Conservation (phyloP, 2,888 invertebrate genomes). For the Mellilla xanthometata region DNA sequence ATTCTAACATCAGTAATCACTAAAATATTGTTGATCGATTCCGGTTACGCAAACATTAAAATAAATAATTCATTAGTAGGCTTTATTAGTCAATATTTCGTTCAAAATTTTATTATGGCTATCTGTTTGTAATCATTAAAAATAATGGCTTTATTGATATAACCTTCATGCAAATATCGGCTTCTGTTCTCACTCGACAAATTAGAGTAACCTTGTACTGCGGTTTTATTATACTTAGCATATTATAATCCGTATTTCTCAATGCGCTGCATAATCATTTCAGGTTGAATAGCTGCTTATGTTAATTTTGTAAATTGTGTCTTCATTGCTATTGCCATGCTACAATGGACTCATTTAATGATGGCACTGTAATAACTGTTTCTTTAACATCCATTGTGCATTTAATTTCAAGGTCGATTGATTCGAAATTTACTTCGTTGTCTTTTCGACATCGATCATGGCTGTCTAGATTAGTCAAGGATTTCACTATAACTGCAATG, state of each 20-base stretch:
- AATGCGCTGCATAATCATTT: slow-evolving; percentile 22
- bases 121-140: slow-evolving; percentile 10
- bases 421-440: slow-evolving; percentile 16
- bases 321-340: slow-evolving; percentile 33
- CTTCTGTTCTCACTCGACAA: slow-evolving; percentile 35
- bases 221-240: slow-evolving; percentile 36
- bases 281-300: slow-evolving; percentile 29
- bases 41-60: neutral
- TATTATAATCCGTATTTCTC: slow-evolving; percentile 38
- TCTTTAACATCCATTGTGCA: slow-evolving; percentile 29
- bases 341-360: slow-evolving; percentile 37
- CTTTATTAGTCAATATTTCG: slow-evolving; percentile 2
- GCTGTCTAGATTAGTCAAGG: slow-evolving; percentile 14
- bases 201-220: slow-evolving; percentile 44
- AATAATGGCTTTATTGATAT: slow-evolving; percentile 25
- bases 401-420: slow-evolving; percentile 35
- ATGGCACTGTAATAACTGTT: slow-evolving; percentile 28
- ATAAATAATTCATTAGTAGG: neutral
- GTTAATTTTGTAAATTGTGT: slow-evolving; percentile 39
- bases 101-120: slow-evolving; percentile 18
- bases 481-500: slow-evolving; percentile 12
- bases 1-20: too few relatives aligned
- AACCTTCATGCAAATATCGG: slow-evolving; percentile 39
- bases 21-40: too few relatives aligned
- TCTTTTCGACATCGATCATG: slow-evolving; percentile 18